A percentile compares a stretch with the other conserved stretches of the same genome.
Evolutionary conservation across 2,113 vertebrate genomes (phyloP).

Genomic region (Lota lota): DNA sequence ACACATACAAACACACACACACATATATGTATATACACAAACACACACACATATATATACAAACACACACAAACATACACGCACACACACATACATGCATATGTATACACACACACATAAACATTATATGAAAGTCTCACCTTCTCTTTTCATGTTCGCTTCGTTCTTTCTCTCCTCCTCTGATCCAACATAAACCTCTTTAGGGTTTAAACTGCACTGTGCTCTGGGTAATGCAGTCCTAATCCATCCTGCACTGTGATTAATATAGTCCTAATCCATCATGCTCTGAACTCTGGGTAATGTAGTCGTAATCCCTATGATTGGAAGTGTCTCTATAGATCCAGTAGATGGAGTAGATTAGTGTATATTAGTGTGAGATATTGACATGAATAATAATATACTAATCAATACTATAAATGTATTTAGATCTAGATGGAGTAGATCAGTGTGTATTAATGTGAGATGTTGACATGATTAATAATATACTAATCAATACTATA

Average conservation of each 20-base stretch:
- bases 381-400: no score
- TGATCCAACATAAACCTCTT: constrained; percentile 15
- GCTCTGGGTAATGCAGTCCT: constrained; percentile 12
- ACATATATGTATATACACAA: neutral
- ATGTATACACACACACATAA: neutral
- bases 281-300: neutral
- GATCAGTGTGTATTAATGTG: no score
- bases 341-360: no score
- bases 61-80: neutral
- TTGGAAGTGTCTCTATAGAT: no score
- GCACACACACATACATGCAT: neutral
- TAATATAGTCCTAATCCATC: neutral
- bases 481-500: no score
- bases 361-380: no score
- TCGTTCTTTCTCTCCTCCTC: constrained; percentile 4
- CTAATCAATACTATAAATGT: no score
- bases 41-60: neutral
- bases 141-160: constrained; percentile 8
- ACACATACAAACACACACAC: neutral
- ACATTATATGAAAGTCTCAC: neutral
- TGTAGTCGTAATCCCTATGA: neutral
- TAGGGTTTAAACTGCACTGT: constrained; percentile 6
- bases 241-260: neutral
- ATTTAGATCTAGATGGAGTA: no score
- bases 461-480: no score